Evolutionary conservation across 2,113 vertebrate genomes (phyloP), one percentile per base, ranked within the genome.

Genomic region (Mobula birostris): DNA sequence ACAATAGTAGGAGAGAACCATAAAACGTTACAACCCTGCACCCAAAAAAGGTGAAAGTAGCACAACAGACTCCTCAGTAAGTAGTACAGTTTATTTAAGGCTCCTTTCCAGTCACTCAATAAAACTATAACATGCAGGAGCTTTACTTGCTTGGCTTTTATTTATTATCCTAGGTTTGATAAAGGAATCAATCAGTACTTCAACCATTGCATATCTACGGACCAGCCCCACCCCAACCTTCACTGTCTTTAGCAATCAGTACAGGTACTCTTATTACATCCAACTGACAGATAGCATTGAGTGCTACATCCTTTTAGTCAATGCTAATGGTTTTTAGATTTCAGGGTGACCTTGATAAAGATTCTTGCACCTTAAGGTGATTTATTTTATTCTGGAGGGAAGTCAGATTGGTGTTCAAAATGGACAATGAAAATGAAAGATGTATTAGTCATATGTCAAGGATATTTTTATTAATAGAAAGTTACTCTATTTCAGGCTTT

Each of bases 31-130:
- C 58, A 61, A n/a, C n/a, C 14, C 29, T 1, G 27, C 9, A 63
- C 8, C 15, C 1, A 40, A 24, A 48, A 48, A n/a, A 40, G 70
- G 32, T 27, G n/a, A 93, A 93, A 93, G 74, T 72, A 21, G 19
- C n/a, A 19, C 15, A 19, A 27, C 15, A 70, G 29, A 74, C 68
- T 48, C 21, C 58, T 95, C 94, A 76, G 83, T 95, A 94, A 95
- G 95, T 87, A 95, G 95, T 93, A 82, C 92, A 85, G 95, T 96
- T 95, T 95, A 95, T 94, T 94, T 80, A 94, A 95, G 1, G 95
- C 95, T 95, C 96, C 95, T 97, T 96, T 96, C 95, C 95, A 96
- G 95, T 97, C 96, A 97, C 94, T 96, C 95, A 97, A 96, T 95
- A 96, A 96, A 96, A 94, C 94, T 95, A 96, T 95, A 96, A 95